These are phyloP conservation scores for Zootoca vivipara DNA, from an alignment of 2,113 vertebrate species.

Conservation along the genomic window DNA sequence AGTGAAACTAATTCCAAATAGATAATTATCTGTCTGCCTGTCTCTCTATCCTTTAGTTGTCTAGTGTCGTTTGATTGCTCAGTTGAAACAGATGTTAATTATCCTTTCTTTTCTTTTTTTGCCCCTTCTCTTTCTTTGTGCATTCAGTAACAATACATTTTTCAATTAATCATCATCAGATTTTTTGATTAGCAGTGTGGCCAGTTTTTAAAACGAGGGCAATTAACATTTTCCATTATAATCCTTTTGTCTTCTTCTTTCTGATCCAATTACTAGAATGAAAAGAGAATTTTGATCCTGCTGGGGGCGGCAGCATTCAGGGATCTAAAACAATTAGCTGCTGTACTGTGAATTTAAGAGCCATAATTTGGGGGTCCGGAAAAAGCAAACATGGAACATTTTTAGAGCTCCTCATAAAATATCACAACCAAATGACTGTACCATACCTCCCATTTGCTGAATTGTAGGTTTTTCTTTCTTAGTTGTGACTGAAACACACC, in stretches of 20 bases:
- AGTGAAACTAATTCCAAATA: neutral
- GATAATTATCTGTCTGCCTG: neutral
- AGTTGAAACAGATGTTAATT: neutral
- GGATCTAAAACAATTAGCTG: neutral
- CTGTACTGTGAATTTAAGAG: neutral
- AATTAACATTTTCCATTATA: constrained; percentile 17
- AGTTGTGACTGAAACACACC: neutral
- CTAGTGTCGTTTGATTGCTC: constrained; percentile 19
- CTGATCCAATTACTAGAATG: neutral
- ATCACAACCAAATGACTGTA: neutral
- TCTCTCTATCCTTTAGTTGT: neutral
- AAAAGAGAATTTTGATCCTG: constrained; percentile 14
- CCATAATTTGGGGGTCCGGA: neutral
- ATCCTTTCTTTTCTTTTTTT: constrained; percentile 8
- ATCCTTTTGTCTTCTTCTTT: constrained; percentile 1
- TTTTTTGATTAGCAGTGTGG: neutral
- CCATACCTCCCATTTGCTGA: neutral
- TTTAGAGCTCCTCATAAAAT: neutral
- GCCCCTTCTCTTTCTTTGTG: neutral
- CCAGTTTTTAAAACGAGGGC: neutral
- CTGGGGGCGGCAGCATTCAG: neutral
- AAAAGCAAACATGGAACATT: constrained; percentile 2
- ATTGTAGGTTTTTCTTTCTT: neutral
- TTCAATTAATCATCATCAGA: constrained; percentile 3
- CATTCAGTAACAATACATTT: constrained; percentile 12